Evolutionary conservation across 2,888 invertebrate genomes (phyloP), one percentile per base, ranked within the genome.

Genomic region (Leucophenga montana): DNA sequence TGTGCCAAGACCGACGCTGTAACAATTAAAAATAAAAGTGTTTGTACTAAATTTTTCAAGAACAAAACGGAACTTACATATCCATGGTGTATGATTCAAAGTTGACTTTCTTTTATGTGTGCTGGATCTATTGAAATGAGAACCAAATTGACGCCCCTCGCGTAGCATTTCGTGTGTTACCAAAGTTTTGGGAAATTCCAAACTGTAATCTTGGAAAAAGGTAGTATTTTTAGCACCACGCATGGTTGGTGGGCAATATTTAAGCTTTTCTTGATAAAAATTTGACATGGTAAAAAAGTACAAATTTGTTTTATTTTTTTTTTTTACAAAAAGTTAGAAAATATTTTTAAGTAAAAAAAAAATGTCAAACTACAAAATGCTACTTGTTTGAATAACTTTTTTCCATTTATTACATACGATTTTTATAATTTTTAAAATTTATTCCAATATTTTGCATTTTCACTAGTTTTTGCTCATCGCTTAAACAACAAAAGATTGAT

Each of bases 401-500:
- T 39, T 33, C 8, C 8, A 39, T 39, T 39, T 39, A 1, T 39
- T 33, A 33, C 8, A 39, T 11, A 11, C 39, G 11, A 11, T 39
- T 39, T 8, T 1, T 11, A 3, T 5, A 39, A 39, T 39, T 39
- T 39, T 8, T 39, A 1, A 39, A 39, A 39, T 11, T 3, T 27
- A 27, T 27, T 3, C 4, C 27, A 27, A 2, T 27, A 27, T 27
- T 3, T 27, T 27, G 27, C 27, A 4, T 27, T 2, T 3, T 27
- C 27, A 27, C 2, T 27, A 27, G 4, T 27, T 27, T 27, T 27
- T 27, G 3, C 27, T 27, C 27, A 27, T 27, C 27, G 2, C 11
- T 53, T 80, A 80, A 16, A 72, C 68, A 33, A 80, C 48, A 57
- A 72, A 81, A 8, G 81, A 81, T 69, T 83, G 80, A 69, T 81